These are phyloP conservation scores for Bettongia penicillata DNA, from an alignment of 2,113 vertebrate genomes.

Conservation along the genomic window DNA sequence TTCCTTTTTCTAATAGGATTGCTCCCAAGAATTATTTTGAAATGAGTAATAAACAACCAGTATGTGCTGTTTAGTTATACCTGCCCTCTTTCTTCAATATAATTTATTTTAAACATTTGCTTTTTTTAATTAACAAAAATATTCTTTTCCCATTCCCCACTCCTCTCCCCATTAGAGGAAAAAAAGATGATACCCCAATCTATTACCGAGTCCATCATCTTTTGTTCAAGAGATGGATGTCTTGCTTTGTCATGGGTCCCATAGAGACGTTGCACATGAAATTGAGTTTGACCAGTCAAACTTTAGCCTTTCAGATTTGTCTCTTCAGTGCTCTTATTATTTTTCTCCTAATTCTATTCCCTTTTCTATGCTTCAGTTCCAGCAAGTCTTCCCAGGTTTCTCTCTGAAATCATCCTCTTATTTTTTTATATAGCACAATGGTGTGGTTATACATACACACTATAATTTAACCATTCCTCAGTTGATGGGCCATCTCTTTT, in stretches of 20 bases:
- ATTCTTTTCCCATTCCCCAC: neutral
- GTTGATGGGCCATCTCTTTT: neutral
- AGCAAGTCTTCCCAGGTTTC: neutral
- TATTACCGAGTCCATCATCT: neutral
- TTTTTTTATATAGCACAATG: neutral
- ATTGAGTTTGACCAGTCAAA: neutral
- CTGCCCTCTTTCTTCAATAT: neutral
- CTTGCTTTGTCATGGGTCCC: neutral
- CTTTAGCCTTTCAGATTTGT: neutral
- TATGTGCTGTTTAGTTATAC: neutral
- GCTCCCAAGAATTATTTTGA: conserved; percentile 36
- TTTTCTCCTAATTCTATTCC: neutral
- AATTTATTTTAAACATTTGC: neutral
- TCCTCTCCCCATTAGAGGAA: neutral
- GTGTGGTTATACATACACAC: too few relatives aligned
- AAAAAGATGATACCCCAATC: neutral
- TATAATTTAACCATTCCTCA: neutral
- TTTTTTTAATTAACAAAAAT: neutral
- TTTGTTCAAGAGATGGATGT: too few relatives aligned
- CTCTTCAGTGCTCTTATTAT: neutral
- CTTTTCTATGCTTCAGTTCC: neutral
- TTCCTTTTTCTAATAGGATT: conserved; percentile 29
- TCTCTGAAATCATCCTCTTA: neutral
- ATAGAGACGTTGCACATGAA: neutral
- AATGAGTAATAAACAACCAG: conserved; percentile 33